Evolutionary conservation across 1,140 invertebrate species (phyloP).

Genomic region (Dendrolimus punctatus): DNA sequence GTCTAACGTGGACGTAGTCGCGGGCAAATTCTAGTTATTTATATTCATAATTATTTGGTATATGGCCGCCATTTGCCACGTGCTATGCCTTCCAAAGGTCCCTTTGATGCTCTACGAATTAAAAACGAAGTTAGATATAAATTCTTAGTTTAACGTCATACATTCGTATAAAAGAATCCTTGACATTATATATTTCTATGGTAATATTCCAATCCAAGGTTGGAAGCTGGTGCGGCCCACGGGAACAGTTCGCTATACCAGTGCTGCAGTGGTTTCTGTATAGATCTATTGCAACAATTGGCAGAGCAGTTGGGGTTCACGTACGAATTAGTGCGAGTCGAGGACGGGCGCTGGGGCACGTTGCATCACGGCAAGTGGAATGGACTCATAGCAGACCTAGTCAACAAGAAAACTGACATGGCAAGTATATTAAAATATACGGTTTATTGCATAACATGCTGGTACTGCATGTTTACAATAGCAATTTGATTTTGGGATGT

Average conservation of each 20-base stretch:
- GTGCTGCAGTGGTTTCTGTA: constrained; percentile 98
- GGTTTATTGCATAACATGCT: neutral
- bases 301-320: constrained; percentile 96
- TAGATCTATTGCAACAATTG: constrained; percentile 93
- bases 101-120: too few species aligned
- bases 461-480: neutral
- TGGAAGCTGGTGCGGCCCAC: constrained; percentile 83
- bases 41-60: too few species aligned
- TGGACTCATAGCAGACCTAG: constrained; percentile 93
- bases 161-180: neutral
- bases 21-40: too few species aligned
- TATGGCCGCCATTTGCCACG: too few species aligned
- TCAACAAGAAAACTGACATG: constrained; percentile 96
- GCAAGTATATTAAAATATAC: constrained; percentile 43
- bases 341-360: constrained; percentile 96
- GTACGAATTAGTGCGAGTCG: constrained; percentile 93
- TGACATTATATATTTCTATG: constrained; percentile 1
- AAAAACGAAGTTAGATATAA: too few species aligned
- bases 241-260: constrained; percentile 89
- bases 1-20: too few species aligned
- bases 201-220: constrained; percentile 59
- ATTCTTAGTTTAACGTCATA: too few species aligned
- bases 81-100: too few species aligned
- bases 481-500: neutral
- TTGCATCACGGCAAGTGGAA: constrained; percentile 97